Percentiles rank a stretch among this genome's conserved stretches.
These are phyloP conservation scores for Diadophis punctatus DNA, from an alignment of 2,113 vertebrate genomes.

Conservation along the genomic window DNA sequence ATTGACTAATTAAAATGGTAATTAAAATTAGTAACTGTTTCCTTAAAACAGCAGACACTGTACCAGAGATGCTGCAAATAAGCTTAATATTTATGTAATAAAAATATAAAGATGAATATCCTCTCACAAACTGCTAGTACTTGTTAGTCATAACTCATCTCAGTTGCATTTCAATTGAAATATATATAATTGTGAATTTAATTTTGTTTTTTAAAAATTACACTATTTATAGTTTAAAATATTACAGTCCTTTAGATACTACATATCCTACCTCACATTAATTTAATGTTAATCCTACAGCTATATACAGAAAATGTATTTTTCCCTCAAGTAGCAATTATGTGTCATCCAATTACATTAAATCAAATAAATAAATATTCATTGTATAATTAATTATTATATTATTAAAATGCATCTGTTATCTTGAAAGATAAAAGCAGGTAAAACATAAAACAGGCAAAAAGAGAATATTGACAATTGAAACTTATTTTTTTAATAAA, in stretches of 20 bases:
- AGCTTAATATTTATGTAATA: background rate
- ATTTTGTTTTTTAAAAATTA: background rate
- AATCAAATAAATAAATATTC: background rate
- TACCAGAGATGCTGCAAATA: slow-evolving; percentile 29
- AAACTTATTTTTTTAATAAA: background rate
- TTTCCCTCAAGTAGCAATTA: background rate
- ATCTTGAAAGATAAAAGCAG: background rate
- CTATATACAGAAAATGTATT: background rate
- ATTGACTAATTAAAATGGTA: background rate
- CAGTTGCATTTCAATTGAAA: background rate
- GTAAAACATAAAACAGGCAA: background rate
- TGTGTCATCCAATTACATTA: background rate
- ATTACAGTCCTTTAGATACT: background rate
- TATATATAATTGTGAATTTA: background rate
- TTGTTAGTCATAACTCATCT: background rate
- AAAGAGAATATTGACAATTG: background rate
- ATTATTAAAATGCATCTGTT: background rate
- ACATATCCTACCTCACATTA: background rate
- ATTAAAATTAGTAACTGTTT: background rate
- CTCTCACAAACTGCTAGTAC: background rate
- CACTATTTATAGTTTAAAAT: background rate
- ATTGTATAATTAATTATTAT: background rate
- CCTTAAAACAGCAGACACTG: slow-evolving; percentile 11
- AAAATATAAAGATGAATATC: background rate
- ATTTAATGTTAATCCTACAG: background rate